Percentiles rank a stretch among this genome's conserved stretches.
phyloP scores from a whole-genome alignment of 2,113 vertebrate species.

The Austrofundulus limnaeus region DNA sequence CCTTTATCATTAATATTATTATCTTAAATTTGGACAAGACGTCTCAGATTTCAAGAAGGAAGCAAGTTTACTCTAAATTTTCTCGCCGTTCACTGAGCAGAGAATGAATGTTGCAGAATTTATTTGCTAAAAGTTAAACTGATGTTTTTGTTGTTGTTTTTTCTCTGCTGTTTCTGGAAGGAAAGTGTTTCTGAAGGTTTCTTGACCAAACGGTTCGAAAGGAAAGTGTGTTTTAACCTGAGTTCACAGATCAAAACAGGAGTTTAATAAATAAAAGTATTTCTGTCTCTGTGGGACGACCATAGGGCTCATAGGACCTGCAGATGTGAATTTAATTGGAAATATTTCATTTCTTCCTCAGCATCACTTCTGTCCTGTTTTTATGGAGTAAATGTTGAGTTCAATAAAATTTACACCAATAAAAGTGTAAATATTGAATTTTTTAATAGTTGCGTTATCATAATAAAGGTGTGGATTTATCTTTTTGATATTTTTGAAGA shows the following conservation, averaged over 20 bases:
- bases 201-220: slow-evolving; percentile 53
- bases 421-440: slow-evolving; percentile 12
- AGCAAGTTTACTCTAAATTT: slow-evolving; percentile 26
- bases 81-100: slow-evolving; percentile 33
- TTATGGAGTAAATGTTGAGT: slow-evolving; percentile 51
- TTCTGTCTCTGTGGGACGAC: slow-evolving; percentile 39
- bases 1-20: slow-evolving; percentile 40
- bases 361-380: slow-evolving; percentile 43
- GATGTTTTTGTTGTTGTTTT: slow-evolving; percentile 2
- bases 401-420: slow-evolving; percentile 65
- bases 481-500: too few species aligned
- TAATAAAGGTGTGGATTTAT: too few species aligned
- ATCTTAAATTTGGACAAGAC: slow-evolving; percentile 5
- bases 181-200: slow-evolving; percentile 12
- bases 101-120: slow-evolving; percentile 56
- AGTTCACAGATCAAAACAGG: slow-evolving; percentile 16
- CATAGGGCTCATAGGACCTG: slow-evolving; percentile 4
- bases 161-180: slow-evolving; percentile 33
- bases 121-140: slow-evolving; percentile 17
- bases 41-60: slow-evolving; percentile 23
- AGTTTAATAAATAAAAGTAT: slow-evolving; percentile 16
- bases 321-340: slow-evolving; percentile 30
- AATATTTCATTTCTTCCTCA: slow-evolving; percentile 21
- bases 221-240: slow-evolving; percentile 17
- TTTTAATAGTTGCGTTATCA: background rate